Conservation (phyloP, 2,888 invertebrate genomes). For the Volucella zonaria region DNA sequence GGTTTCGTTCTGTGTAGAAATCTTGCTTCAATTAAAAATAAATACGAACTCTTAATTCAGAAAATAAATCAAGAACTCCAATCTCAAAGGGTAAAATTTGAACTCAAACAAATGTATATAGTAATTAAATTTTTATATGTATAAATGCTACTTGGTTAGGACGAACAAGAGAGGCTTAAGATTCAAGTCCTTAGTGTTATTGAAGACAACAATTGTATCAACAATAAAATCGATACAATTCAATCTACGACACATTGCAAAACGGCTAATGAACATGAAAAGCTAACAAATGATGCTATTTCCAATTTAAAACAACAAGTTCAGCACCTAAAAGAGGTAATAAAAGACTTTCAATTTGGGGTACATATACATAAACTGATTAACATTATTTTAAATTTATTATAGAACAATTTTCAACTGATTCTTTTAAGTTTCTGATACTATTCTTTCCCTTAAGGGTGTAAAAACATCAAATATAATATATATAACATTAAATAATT, state of each 20-base stretch:
- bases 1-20: slow-evolving; percentile 32
- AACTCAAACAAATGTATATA: not conserved
- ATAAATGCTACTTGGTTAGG: slow-evolving; percentile 72
- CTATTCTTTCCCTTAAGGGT: too few relatives aligned
- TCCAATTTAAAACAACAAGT: slow-evolving; percentile 81
- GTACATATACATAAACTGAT: too few relatives aligned
- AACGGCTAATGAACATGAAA: slow-evolving; percentile 75
- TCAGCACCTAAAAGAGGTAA: slow-evolving; percentile 79
- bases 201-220: slow-evolving; percentile 80
- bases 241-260: slow-evolving; percentile 68
- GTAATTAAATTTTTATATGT: not conserved
- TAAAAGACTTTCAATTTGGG: not conserved
- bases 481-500: too few relatives aligned
- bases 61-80: slow-evolving; percentile 70
- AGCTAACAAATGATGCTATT: slow-evolving; percentile 79
- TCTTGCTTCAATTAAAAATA: slow-evolving; percentile 61
- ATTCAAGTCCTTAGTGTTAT: slow-evolving; percentile 79
- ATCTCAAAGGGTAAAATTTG: slow-evolving; percentile 68
- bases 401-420: too few relatives aligned
- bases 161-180: slow-evolving; percentile 78
- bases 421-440: too few relatives aligned
- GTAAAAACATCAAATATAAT: too few relatives aligned
- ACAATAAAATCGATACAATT: slow-evolving; percentile 76
- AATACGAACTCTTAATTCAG: slow-evolving; percentile 69
- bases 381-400: too few relatives aligned